Evolutionary conservation across 2,888 invertebrate genomes (phyloP).

Genomic region (Drosophila formosana): DNA sequence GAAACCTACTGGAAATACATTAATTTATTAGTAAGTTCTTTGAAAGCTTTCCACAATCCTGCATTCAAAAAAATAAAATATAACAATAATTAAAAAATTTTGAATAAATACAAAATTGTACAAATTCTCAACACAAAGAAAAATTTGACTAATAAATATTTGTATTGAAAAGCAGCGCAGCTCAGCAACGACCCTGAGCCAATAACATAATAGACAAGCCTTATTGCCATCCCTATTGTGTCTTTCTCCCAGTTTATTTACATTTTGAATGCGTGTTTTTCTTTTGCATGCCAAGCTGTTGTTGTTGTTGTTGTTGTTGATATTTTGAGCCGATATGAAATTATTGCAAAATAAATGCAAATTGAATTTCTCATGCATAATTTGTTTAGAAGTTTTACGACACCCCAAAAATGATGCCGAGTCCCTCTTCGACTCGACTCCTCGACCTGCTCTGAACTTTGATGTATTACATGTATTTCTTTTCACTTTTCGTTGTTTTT

Average conservation of each 20-base stretch:
- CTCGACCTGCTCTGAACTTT: constrained; percentile 53
- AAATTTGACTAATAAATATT: constrained; percentile 9
- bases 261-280: constrained; percentile 64
- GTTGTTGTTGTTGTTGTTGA: constrained; percentile 50
- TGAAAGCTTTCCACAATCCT: too few species aligned
- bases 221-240: not conserved
- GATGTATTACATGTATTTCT: constrained; percentile 60
- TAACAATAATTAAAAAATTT: too few species aligned
- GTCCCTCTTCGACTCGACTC: not conserved
- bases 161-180: constrained; percentile 38
- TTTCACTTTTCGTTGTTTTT: constrained; percentile 20
- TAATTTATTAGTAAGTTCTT: too few species aligned
- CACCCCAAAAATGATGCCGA: constrained; percentile 26
- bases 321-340: constrained; percentile 72
- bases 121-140: not conserved
- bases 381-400: constrained; percentile 73
- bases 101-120: too few species aligned
- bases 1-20: too few species aligned
- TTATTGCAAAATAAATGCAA: constrained; percentile 81
- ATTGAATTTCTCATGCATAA: constrained; percentile 81
- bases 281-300: constrained; percentile 48
- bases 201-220: constrained; percentile 37
- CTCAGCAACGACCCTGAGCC: constrained; percentile 33
- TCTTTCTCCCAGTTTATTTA: constrained; percentile 46
- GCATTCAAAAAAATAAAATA: too few species aligned